Evolutionary conservation across 2,113 vertebrate genomes (phyloP), one percentile per base, ranked within the genome.

Genomic region (Egretta garzetta): DNA sequence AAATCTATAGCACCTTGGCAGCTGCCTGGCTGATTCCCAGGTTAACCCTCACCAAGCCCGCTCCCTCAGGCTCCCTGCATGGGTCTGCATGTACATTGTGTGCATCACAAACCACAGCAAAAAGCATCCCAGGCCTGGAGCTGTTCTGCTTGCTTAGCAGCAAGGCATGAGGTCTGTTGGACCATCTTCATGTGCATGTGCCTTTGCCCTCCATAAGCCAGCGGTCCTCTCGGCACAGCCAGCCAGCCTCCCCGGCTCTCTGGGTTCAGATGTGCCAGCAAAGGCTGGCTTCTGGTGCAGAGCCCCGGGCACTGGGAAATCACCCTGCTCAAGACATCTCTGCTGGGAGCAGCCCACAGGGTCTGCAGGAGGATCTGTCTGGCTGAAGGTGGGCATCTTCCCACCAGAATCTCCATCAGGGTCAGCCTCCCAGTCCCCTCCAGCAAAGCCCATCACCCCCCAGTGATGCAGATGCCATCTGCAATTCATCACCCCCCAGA

Each of bases 1-100:
- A 97, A 97, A 97, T 93, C 95, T 83, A 96, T 93, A 97, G 96
- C 10, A 50, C 75, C 49, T 93, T 95, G 96, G 96, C 96, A 96
- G 97, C 93, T 77, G 87, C 77, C 95, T 96, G 95, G 88, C 93
- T 85, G 80, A 22, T 71, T 86, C 93, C 90, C 83, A 62, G 67
- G 55, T 96, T 97, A 96, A 96, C 83, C 82, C 96, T 92, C 43
- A 3, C 63, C 0, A 2, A 68, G 71, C 93, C 79, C 24, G 74
- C 35, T 90, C 47, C 52, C 72, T 33, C 30, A 1, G n/a, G 35
- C 56, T 85, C 11, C 0, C 60, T 7, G 8, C 27, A 21, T 0
- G 7, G 3, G 32, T 49, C 86, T 45, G 68, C 2, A 12, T 35
- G 43, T 74, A 15, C 16, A 3, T 5, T 8, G 3, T 0, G 5